A percentile compares a stretch with the other conserved stretches of the same genome.
Conservation (phyloP, 2,888 invertebrate species). For the Epirrhoe tristata region DNA sequence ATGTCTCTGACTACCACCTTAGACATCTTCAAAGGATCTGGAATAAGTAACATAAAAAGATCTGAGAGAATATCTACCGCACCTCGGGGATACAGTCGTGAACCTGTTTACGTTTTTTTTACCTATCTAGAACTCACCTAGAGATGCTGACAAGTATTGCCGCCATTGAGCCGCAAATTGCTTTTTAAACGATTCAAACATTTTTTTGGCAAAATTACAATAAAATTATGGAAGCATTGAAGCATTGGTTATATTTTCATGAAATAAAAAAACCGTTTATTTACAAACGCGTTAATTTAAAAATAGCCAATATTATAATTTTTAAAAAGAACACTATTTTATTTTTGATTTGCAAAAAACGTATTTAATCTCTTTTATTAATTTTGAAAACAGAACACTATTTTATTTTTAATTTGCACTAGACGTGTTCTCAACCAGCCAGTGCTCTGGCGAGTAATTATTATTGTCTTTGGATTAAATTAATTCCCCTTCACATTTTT, state of each 20-base stretch:
- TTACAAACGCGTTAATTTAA: too few species aligned
- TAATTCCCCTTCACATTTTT: constrained; percentile 65
- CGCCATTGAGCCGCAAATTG: constrained; percentile 75
- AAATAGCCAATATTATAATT: background rate
- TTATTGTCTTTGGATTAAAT: constrained; percentile 26
- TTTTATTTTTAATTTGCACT: constrained; percentile 33
- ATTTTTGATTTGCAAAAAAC: too few species aligned
- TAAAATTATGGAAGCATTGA: background rate
- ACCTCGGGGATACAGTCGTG: too few species aligned
- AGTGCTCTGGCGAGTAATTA: constrained; percentile 51
- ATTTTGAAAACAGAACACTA: constrained; percentile 20
- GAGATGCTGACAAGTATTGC: constrained; percentile 78
- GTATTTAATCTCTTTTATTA: too few species aligned
- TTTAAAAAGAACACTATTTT: background rate
- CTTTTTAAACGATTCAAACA: constrained; percentile 58
- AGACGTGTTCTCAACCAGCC: constrained; percentile 60
- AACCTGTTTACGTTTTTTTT: too few species aligned
- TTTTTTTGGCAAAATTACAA: constrained; percentile 20
- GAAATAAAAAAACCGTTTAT: constrained; percentile 16
- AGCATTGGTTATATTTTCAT: background rate
- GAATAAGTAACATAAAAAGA: too few species aligned
- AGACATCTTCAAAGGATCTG: too few species aligned
- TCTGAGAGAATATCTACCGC: too few species aligned
- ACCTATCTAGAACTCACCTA: constrained; percentile 59
- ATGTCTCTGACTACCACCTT: too few species aligned